Evolutionary conservation across 2,888 invertebrate species (phyloP).

Genomic region (Aleiodes alternator): DNA sequence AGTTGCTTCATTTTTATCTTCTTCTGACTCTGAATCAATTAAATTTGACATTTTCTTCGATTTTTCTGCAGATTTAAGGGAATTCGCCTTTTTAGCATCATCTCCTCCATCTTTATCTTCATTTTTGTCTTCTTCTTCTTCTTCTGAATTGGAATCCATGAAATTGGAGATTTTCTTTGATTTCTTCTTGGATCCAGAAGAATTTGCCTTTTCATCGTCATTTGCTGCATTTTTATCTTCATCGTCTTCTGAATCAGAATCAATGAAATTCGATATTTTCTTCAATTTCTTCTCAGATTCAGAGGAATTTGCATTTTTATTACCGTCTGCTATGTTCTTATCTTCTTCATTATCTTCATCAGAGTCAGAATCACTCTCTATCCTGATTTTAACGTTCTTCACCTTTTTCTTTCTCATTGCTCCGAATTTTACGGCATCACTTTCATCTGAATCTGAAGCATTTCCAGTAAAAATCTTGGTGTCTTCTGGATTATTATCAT

Average conservation of each 20-base stretch:
- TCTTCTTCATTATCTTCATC: too few species aligned
- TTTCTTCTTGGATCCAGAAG: constrained; percentile 44
- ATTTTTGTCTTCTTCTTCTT: constrained; percentile 52
- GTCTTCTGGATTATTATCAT: constrained; percentile 18
- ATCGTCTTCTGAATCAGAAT: constrained; percentile 61
- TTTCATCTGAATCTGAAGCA: constrained; percentile 26
- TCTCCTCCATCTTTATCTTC: not conserved
- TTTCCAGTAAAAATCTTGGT: not conserved
- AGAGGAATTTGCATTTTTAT: not conserved
- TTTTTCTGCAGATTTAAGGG: constrained; percentile 45
- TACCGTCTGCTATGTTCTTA: constrained; percentile 6
- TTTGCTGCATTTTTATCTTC: not conserved
- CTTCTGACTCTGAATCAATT: constrained; percentile 63
- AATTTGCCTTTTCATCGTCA: too few species aligned
- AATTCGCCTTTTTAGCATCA: too few species aligned
- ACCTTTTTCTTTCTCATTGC: constrained; percentile 12
- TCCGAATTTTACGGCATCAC: not conserved
- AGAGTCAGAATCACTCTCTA: constrained; percentile 48
- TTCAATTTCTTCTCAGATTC: constrained; percentile 51
- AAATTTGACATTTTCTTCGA: constrained; percentile 54
- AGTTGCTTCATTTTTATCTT: constrained; percentile 13
- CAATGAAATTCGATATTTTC: constrained; percentile 56
- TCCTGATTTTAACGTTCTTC: constrained; percentile 12
- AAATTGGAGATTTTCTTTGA: constrained; percentile 54
- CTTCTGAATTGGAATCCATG: constrained; percentile 63